Conservation (phyloP, 2,113 vertebrate genomes). For the Melanerpes formicivorus region DNA sequence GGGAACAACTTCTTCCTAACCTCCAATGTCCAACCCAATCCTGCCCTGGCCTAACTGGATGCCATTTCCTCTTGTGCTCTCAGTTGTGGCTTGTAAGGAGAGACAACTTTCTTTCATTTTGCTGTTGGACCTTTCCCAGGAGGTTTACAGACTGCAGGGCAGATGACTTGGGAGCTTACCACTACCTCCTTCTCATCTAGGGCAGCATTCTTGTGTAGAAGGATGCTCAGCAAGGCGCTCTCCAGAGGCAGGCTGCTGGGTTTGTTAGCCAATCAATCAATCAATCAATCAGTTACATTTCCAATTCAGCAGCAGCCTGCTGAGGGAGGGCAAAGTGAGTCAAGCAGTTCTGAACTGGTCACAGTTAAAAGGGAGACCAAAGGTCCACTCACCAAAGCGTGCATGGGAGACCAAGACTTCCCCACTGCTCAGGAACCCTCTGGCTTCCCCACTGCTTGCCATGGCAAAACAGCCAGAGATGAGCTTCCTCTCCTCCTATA, state of each 20-base stretch:
- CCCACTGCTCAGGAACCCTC: neutral
- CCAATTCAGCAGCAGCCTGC: neutral
- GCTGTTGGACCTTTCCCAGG: too few relatives aligned
- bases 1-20: too few relatives aligned
- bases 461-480: neutral
- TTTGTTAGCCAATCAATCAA: neutral
- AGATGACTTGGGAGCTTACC: neutral
- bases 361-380: constrained; percentile 4
- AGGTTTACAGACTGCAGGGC: neutral
- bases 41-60: too few relatives aligned
- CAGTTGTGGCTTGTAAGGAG: too few relatives aligned
- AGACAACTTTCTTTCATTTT: too few relatives aligned
- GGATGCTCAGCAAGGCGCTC: neutral
- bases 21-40: too few relatives aligned
- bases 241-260: neutral
- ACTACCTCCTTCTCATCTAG: neutral
- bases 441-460: neutral
- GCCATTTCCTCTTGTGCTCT: too few relatives aligned
- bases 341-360: constrained; percentile 12
- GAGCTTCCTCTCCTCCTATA: neutral
- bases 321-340: constrained; percentile 1
- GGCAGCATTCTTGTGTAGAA: neutral
- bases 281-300: neutral
- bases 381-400: neutral
- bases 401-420: neutral